Conservation (phyloP, 2,797 vertebrate species). For the Onychomys torridus region DNA sequence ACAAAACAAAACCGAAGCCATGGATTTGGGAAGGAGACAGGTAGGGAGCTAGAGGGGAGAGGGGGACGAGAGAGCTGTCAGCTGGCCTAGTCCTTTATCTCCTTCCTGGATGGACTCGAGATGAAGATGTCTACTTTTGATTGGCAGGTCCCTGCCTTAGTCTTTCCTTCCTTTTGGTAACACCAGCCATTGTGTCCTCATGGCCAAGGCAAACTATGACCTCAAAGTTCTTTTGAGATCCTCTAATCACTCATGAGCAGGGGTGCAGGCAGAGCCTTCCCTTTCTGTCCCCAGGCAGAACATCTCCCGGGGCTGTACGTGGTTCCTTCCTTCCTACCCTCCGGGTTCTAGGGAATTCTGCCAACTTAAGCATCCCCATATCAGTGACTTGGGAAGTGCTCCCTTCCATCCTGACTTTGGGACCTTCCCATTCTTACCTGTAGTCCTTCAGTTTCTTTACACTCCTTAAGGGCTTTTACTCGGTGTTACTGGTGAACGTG, state of each 20-base stretch:
- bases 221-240: neutral
- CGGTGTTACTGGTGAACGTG: neutral
- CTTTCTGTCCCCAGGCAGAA: neutral
- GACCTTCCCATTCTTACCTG: neutral
- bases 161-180: neutral
- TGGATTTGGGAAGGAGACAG: neutral
- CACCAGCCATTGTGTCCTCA: neutral
- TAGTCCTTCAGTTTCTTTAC: neutral
- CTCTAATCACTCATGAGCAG: neutral
- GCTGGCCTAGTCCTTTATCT: neutral
- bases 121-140: neutral
- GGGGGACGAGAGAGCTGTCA: neutral
- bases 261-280: neutral
- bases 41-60: neutral
- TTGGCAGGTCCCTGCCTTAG: neutral
- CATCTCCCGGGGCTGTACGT: neutral
- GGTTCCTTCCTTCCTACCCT: neutral
- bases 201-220: neutral
- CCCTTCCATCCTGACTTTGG: neutral
- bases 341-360: neutral
- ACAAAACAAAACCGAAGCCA: neutral
- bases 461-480: neutral
- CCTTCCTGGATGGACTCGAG: neutral
- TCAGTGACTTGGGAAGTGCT: neutral
- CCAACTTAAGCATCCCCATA: neutral